Conservation (phyloP, 2,888 invertebrate genomes). For the Notodonta ziczac region DNA sequence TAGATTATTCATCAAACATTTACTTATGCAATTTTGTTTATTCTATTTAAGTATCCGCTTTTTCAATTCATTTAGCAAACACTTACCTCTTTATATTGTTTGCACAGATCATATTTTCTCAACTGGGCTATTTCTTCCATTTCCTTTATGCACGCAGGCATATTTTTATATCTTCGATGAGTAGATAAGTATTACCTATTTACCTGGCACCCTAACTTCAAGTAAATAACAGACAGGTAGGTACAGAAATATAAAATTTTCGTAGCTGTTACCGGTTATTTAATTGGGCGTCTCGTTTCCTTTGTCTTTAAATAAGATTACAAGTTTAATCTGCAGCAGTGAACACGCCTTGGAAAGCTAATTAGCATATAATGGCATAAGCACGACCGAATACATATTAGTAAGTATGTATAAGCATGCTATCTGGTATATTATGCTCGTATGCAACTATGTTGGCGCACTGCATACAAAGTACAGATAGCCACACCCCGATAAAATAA, state of each 20-base stretch:
- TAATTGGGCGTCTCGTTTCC: slow-evolving; percentile 28
- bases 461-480: slow-evolving; percentile 74
- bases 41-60: neutral
- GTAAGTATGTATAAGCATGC: slow-evolving; percentile 19
- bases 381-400: slow-evolving; percentile 51
- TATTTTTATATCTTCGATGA: too few species aligned
- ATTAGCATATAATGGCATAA: slow-evolving; percentile 72
- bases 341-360: slow-evolving; percentile 60
- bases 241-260: neutral
- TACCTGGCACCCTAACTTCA: too few species aligned
- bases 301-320: slow-evolving; percentile 40
- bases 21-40: slow-evolving; percentile 15
- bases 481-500: slow-evolving; percentile 73
- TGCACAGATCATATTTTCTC: neutral
- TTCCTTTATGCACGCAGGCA: neutral
- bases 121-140: neutral
- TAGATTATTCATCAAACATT: slow-evolving; percentile 10
- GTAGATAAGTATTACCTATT: too few species aligned
- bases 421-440: slow-evolving; percentile 44
- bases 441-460: slow-evolving; percentile 67
- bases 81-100: neutral
- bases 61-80: neutral
- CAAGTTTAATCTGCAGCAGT: slow-evolving; percentile 50
- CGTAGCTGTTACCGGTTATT: slow-evolving; percentile 14
- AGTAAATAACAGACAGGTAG: too few species aligned